Conservation (phyloP, 2,888 invertebrate species). For the Dynastes hyllus region DNA sequence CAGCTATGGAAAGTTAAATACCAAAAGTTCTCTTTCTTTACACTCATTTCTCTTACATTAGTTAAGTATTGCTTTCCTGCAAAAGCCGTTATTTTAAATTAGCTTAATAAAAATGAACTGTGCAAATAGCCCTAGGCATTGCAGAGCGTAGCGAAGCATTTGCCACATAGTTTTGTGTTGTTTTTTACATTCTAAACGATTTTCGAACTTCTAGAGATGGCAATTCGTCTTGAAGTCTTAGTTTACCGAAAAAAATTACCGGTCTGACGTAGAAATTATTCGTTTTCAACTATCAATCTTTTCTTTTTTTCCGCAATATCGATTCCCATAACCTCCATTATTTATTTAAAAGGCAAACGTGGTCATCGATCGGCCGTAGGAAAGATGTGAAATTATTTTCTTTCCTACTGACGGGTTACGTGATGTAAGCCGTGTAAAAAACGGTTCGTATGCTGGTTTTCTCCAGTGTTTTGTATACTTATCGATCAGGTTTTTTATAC, state of each 20-base stretch:
- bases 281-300: conserved; percentile 18
- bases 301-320: conserved; percentile 41
- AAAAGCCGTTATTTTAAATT: too few species aligned
- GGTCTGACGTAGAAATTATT: background rate
- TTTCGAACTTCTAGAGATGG: too few species aligned
- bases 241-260: background rate
- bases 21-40: too few species aligned
- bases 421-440: conserved; percentile 1
- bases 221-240: background rate
- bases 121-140: too few species aligned
- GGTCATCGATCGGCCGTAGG: conserved; percentile 41
- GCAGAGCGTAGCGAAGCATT: too few species aligned
- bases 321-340: conserved; percentile 52
- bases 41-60: too few species aligned
- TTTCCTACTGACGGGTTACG: background rate
- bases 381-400: conserved; percentile 26
- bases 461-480: background rate
- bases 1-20: too few species aligned
- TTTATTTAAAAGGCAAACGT: conserved; percentile 50
- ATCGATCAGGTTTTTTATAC: too few species aligned
- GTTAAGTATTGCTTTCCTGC: too few species aligned
- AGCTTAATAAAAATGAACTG: too few species aligned
- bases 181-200: too few species aligned
- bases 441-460: background rate
- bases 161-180: too few species aligned